Evolutionary conservation across 1,140 invertebrate genomes (phyloP).

Genomic region (Lasioglossum baleicum): DNA sequence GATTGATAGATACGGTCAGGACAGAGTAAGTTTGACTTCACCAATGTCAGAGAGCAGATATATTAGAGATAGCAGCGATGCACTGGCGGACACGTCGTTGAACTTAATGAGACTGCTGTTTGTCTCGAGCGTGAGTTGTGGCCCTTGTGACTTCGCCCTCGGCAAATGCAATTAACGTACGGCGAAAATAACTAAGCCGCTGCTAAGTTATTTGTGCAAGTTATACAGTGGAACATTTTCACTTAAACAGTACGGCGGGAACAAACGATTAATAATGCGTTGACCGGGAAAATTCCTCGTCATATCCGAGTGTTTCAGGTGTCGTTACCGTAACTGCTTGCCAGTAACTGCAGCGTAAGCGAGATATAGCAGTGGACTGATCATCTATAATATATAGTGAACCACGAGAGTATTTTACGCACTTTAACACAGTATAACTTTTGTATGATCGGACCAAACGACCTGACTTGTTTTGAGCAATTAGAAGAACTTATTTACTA

Average conservation of each 20-base stretch:
- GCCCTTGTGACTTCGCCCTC: not conserved
- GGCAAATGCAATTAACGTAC: slow-evolving; percentile 10
- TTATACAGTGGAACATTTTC: not conserved
- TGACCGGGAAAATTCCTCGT: not conserved
- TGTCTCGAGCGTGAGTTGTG: slow-evolving; percentile 5
- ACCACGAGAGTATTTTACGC: too few species aligned
- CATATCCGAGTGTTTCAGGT: too few species aligned
- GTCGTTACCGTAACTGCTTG: too few species aligned
- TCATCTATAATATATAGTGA: too few species aligned
- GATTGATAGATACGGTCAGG: not conserved
- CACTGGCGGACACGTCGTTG: not conserved
- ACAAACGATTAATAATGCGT: not conserved
- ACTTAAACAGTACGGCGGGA: not conserved
- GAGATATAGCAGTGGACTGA: too few species aligned
- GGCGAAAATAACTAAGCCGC: slow-evolving; percentile 11
- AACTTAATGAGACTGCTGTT: slow-evolving; percentile 20
- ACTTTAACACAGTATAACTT: too few species aligned
- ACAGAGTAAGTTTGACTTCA: not conserved
- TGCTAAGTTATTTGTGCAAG: not conserved
- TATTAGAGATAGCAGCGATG: not conserved
- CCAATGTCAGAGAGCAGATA: too few species aligned
- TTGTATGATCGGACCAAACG: too few species aligned
- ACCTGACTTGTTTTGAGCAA: too few species aligned
- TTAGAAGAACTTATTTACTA: too few species aligned
- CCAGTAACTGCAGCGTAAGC: too few species aligned